These are phyloP conservation scores for Aptenodytes patagonicus DNA, from an alignment of 2,113 vertebrate genomes.

Conservation along the genomic window DNA sequence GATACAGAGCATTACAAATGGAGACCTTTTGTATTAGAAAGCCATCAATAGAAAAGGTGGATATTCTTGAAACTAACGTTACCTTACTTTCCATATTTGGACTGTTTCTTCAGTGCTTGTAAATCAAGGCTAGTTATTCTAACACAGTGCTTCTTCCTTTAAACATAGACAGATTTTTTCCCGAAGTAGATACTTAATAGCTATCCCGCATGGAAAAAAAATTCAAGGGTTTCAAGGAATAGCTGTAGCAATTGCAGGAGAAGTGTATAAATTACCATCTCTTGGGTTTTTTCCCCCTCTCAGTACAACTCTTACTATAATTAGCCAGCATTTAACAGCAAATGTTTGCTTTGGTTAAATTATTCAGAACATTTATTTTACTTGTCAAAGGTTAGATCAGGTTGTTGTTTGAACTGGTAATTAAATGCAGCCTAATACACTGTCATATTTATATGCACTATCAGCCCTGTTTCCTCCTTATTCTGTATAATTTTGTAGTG, in stretches of 20 bases:
- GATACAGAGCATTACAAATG: not conserved
- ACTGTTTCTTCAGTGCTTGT: not conserved
- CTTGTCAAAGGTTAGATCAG: conserved; percentile 84
- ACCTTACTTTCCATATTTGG: not conserved
- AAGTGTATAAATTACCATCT: conserved; percentile 77
- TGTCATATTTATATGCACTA: conserved; percentile 73
- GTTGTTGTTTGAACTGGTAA: conserved; percentile 81
- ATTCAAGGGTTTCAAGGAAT: conserved; percentile 57
- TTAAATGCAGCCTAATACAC: conserved; percentile 77
- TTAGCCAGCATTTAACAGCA: conserved; percentile 84
- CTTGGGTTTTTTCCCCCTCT: conserved; percentile 46
- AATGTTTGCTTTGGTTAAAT: conserved; percentile 89
- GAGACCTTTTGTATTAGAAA: not conserved
- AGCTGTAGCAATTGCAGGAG: conserved; percentile 69
- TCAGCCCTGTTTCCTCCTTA: conserved; percentile 67
- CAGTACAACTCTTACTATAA: conserved; percentile 78
- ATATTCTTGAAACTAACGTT: not conserved
- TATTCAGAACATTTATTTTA: conserved; percentile 88
- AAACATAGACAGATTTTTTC: not conserved
- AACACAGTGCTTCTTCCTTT: not conserved
- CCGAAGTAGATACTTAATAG: conserved; percentile 27
- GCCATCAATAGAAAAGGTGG: not conserved
- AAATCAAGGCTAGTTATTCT: not conserved
- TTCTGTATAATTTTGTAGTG: conserved; percentile 70
- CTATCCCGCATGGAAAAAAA: conserved; percentile 34